Percentiles rank a stretch among this genome's conserved stretches.
phyloP scores from a whole-genome alignment of 1,140 invertebrate species.

The Druon quercuslanigerum region DNA sequence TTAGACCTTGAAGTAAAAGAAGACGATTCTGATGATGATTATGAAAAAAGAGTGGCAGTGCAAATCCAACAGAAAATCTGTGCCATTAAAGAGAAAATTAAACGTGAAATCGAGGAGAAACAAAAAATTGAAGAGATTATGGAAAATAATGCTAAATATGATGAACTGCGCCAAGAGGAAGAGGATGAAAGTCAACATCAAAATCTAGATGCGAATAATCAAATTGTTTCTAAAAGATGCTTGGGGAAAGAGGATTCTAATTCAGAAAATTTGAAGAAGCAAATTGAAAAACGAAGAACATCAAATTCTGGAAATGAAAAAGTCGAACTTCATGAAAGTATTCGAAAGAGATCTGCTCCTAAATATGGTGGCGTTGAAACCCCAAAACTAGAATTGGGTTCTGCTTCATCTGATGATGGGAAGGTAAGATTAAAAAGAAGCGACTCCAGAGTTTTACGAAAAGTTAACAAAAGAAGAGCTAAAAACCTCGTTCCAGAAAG shows the following conservation, averaged over 20 bases:
- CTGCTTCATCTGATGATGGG: too few species aligned
- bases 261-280: too few species aligned
- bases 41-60: conserved; percentile 54
- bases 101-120: conserved; percentile 53
- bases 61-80: conserved; percentile 59
- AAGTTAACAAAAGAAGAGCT: too few species aligned
- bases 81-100: conserved; percentile 60
- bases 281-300: too few species aligned
- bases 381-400: too few species aligned
- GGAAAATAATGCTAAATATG: conserved; percentile 56
- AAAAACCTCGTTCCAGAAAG: too few species aligned
- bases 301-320: too few species aligned
- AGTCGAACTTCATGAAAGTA: conserved; percentile 10
- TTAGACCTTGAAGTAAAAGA: conserved; percentile 14
- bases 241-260: too few species aligned
- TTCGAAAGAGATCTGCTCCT: conserved; percentile 28
- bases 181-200: conserved; percentile 17
- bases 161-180: conserved; percentile 39
- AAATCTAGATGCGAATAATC: too few species aligned
- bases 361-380: conserved; percentile 33
- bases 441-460: too few species aligned
- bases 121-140: conserved; percentile 48
- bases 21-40: conserved; percentile 35
- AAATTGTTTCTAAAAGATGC: too few species aligned
- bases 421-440: too few species aligned